These are phyloP conservation scores for Drosophila dunni DNA, from an alignment of 1,140 invertebrate genomes.

Conservation along the genomic window DNA sequence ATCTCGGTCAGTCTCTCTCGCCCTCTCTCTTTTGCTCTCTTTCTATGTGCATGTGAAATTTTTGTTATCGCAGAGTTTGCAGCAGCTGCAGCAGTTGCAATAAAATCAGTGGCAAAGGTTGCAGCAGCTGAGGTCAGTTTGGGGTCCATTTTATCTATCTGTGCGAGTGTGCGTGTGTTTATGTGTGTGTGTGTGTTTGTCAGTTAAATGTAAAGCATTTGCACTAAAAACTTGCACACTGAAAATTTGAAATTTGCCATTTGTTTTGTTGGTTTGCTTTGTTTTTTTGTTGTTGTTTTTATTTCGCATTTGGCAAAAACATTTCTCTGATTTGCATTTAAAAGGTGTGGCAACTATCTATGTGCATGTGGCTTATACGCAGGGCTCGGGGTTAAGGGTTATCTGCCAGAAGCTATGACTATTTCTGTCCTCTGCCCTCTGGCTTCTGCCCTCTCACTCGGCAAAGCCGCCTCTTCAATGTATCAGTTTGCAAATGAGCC, in stretches of 20 bases:
- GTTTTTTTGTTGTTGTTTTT: constrained; percentile 46
- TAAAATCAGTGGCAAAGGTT: constrained; percentile 83
- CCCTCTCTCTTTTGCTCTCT: constrained; percentile 5
- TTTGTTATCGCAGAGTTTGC: constrained; percentile 76
- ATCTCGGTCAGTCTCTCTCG: constrained; percentile 1
- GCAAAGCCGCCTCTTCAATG: constrained; percentile 35
- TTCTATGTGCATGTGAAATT: constrained; percentile 66
- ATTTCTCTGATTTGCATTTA: constrained; percentile 80
- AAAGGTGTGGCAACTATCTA: constrained; percentile 64
- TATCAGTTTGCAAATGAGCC: constrained; percentile 41
- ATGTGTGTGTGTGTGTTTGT: constrained; percentile 24
- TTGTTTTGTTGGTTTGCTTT: constrained; percentile 46
- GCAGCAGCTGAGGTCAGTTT: constrained; percentile 77
- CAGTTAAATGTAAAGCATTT: constrained; percentile 78
- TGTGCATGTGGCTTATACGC: constrained; percentile 20
- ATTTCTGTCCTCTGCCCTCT: constrained; percentile 4
- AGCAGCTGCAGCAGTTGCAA: constrained; percentile 75
- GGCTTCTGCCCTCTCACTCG: neutral
- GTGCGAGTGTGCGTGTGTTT: neutral
- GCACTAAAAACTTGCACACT: constrained; percentile 69
- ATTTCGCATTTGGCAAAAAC: constrained; percentile 57
- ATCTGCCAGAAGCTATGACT: constrained; percentile 16
- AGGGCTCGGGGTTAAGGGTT: constrained; percentile 16
- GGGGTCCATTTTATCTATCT: constrained; percentile 54
- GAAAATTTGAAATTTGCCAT: constrained; percentile 71